phyloP scores from a whole-genome alignment of 1,140 invertebrate species.

The Drosophila parvula region DNA sequence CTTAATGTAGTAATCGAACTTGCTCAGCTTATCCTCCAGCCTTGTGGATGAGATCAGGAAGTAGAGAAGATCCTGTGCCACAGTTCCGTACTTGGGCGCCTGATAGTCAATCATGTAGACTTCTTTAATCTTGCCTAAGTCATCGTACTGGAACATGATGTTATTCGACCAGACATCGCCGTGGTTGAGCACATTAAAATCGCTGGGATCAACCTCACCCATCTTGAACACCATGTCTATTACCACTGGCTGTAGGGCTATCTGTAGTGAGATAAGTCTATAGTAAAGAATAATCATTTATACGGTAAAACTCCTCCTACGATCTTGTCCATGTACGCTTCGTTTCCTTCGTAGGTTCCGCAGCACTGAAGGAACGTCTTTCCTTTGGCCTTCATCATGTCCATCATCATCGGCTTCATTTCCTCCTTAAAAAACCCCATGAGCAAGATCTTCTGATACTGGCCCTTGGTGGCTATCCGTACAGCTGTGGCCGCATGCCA shows the following conservation, averaged over 20 bases:
- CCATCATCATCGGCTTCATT: conserved; percentile 30
- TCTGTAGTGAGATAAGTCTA: conserved; percentile 28
- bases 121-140: conserved; percentile 77
- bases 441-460: conserved; percentile 29
- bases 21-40: conserved; percentile 66
- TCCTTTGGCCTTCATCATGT: conserved; percentile 40
- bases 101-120: conserved; percentile 71
- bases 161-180: conserved; percentile 86
- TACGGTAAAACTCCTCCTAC: conserved; percentile 18
- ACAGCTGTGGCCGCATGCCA: conserved; percentile 85
- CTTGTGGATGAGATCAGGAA: conserved; percentile 69
- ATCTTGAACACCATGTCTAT: conserved; percentile 45
- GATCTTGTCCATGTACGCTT: conserved; percentile 60
- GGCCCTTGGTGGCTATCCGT: conserved; percentile 84
- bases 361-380: conserved; percentile 47
- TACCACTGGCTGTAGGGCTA: conserved; percentile 15
- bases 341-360: conserved; percentile 44
- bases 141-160: conserved; percentile 87
- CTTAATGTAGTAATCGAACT: conserved; percentile 75
- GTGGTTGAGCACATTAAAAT: conserved; percentile 87
- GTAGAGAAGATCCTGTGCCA: conserved; percentile 66
- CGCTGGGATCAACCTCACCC: conserved; percentile 71
- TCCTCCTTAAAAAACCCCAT: conserved; percentile 57
- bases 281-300: neutral
- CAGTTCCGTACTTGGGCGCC: conserved; percentile 60